These are phyloP conservation scores for Ranitomeya variabilis DNA, from an alignment of 2,113 vertebrate genomes.

Conservation along the genomic window DNA sequence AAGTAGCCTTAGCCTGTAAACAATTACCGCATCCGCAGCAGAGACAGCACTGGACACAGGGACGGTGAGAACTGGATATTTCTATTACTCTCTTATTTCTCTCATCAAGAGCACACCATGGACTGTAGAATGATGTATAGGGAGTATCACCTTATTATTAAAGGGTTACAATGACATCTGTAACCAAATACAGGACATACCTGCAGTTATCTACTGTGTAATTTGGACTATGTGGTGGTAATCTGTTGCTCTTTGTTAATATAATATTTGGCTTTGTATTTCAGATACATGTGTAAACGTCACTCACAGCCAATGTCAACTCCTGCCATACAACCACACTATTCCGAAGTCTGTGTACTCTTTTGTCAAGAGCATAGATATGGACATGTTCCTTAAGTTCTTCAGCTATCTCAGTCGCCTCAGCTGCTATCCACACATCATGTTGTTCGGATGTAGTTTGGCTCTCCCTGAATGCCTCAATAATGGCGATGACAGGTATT, in stretches of 20 bases:
- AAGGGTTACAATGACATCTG: neutral
- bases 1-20: too few species aligned
- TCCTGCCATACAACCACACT: slow-evolving; percentile 88
- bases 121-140: too few species aligned
- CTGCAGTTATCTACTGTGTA: neutral
- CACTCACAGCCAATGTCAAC: slow-evolving; percentile 84
- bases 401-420: slow-evolving; percentile 91
- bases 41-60: too few species aligned
- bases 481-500: slow-evolving; percentile 78
- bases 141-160: neutral
- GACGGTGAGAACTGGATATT: too few species aligned
- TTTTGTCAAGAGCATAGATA: slow-evolving; percentile 82
- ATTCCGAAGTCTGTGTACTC: slow-evolving; percentile 74
- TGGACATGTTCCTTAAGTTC: slow-evolving; percentile 95
- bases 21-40: too few species aligned
- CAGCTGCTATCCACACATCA: slow-evolving; percentile 92
- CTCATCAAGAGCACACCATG: too few species aligned
- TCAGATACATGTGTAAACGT: slow-evolving; percentile 81
- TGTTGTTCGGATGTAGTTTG: slow-evolving; percentile 94
- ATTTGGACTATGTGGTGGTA: neutral
- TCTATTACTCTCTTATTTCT: too few species aligned
- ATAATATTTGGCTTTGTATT: slow-evolving; percentile 60
- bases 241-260: neutral
- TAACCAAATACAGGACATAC: neutral
- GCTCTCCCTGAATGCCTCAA: slow-evolving; percentile 87